These are phyloP conservation scores for Drosophila diplacantha DNA, from an alignment of 2,888 invertebrate species.

Conservation along the genomic window DNA sequence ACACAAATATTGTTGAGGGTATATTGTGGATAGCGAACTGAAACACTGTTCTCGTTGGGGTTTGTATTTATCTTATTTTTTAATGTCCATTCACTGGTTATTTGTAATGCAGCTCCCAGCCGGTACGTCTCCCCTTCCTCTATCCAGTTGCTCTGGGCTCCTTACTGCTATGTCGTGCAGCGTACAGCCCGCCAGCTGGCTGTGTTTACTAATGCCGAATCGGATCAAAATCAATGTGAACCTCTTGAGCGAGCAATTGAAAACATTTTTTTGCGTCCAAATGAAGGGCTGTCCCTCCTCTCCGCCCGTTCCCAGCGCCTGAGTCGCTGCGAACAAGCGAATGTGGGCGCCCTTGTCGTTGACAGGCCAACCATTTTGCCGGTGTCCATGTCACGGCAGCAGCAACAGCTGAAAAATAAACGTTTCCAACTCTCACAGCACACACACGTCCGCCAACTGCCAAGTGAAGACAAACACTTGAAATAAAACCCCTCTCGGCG, in stretches of 20 bases:
- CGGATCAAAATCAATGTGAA: slow-evolving; percentile 24
- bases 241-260: slow-evolving; percentile 20
- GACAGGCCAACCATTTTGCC: slow-evolving; percentile 43
- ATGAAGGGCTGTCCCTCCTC: not conserved
- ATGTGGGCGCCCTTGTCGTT: slow-evolving; percentile 28
- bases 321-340: slow-evolving; percentile 22
- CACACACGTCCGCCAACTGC: slow-evolving; percentile 1
- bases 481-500: slow-evolving; percentile 53
- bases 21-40: too few relatives aligned
- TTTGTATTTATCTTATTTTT: not conserved
- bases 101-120: not conserved
- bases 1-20: too few relatives aligned
- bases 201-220: slow-evolving; percentile 18
- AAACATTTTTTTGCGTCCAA: slow-evolving; percentile 16
- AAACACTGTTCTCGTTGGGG: not conserved
- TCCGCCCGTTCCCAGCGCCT: not conserved
- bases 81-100: not conserved
- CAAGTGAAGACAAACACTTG: slow-evolving; percentile 52
- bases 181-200: not conserved
- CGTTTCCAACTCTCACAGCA: slow-evolving; percentile 32
- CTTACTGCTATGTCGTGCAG: not conserved
- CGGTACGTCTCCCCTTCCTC: not conserved
- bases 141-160: too few relatives aligned
- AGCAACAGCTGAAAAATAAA: slow-evolving; percentile 49
- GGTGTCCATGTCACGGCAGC: slow-evolving; percentile 40